A percentile compares a stretch with the other conserved stretches of the same genome.
Conservation (phyloP, 2,113 vertebrate genomes). For the Psammodynastes pulverulentus region DNA sequence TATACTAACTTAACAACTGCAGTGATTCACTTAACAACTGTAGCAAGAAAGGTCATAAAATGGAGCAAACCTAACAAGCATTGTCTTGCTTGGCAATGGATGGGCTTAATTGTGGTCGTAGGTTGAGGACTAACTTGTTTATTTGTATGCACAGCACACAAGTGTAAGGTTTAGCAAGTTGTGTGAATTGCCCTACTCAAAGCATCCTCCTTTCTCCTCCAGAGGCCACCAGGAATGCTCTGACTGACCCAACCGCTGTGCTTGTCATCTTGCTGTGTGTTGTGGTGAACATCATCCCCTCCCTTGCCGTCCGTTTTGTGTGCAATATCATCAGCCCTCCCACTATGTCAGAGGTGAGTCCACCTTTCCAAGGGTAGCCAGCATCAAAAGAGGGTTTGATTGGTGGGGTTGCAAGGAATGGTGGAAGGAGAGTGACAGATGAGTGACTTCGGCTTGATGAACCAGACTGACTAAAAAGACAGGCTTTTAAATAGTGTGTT, state of each 20-base stretch:
- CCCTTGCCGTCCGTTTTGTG: constrained; percentile 62
- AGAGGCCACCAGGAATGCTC: constrained; percentile 74
- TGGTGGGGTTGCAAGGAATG: background rate
- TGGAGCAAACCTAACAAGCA: background rate
- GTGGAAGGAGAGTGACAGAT: background rate
- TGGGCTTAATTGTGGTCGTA: background rate
- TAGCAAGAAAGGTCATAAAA: background rate
- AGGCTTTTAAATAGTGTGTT: background rate
- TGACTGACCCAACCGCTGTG: constrained; percentile 70
- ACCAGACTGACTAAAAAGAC: background rate
- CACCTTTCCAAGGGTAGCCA: background rate
- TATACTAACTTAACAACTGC: background rate
- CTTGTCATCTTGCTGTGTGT: constrained; percentile 78
- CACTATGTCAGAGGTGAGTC: constrained; percentile 69
- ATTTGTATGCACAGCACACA: background rate
- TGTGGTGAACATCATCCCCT: constrained; percentile 73
- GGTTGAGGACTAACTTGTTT: background rate
- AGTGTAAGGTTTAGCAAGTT: background rate
- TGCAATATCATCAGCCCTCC: constrained; percentile 30
- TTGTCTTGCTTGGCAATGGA: background rate
- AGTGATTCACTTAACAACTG: background rate
- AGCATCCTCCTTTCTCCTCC: background rate
- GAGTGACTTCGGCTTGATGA: background rate
- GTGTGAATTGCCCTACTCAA: background rate
- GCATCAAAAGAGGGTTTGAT: too few species aligned